Evolutionary conservation across 2,113 vertebrate genomes (phyloP).

Genomic region (Cathartes aura): DNA sequence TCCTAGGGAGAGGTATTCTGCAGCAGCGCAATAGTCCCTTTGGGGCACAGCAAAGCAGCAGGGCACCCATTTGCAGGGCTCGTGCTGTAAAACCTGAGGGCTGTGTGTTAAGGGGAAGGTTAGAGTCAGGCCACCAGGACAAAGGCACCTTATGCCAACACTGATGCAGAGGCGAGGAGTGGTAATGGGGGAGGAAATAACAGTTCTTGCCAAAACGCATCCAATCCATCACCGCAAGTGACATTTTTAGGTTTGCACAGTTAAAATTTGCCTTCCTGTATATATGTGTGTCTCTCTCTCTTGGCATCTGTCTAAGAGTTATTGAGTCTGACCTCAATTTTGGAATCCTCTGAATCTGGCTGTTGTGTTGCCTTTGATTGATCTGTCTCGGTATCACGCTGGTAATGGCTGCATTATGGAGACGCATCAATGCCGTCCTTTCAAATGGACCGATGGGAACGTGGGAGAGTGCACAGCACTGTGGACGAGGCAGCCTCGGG

Average conservation of each 20-base stretch:
- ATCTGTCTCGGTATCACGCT: background rate
- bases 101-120: background rate
- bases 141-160: background rate
- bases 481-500: background rate
- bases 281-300: background rate
- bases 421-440: conserved; percentile 41
- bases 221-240: background rate
- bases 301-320: background rate
- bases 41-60: background rate
- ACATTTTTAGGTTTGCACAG: conserved; percentile 16
- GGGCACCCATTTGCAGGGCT: background rate
- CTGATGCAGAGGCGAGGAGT: background rate
- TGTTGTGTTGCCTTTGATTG: conserved; percentile 32
- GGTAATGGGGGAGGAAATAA: background rate
- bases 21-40: background rate
- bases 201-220: background rate
- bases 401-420: conserved; percentile 52
- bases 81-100: background rate
- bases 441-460: background rate
- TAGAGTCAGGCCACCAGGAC: background rate
- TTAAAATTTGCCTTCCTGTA: conserved; percentile 8
- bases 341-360: conserved; percentile 39
- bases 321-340: conserved; percentile 35
- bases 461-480: background rate
- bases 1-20: background rate